phyloP scores from a whole-genome alignment of 2,888 invertebrate genomes.

The Exocentrus adspersus region DNA sequence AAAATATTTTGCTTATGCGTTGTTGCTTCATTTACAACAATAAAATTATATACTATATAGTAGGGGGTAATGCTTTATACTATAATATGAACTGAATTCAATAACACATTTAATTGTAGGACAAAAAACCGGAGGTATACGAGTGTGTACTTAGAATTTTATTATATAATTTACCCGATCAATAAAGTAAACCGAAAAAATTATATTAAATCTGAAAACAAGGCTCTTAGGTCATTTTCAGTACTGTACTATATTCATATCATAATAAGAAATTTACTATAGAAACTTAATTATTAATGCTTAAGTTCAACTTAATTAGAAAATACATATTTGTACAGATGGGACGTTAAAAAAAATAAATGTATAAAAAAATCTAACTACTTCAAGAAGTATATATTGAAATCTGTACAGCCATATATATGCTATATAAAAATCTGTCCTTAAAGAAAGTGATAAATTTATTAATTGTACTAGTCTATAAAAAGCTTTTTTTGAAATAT shows the following conservation, averaged over 20 bases:
- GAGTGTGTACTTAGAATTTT: too few species aligned
- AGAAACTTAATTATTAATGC: background rate
- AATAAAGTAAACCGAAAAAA: too few species aligned
- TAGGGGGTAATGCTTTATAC: too few species aligned
- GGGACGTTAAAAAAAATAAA: constrained; percentile 22
- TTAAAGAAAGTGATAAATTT: constrained; percentile 32
- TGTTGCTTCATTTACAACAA: too few species aligned
- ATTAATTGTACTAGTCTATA: constrained; percentile 32
- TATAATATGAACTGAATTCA: too few species aligned
- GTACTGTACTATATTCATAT: constrained; percentile 44
- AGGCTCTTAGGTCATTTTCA: constrained; percentile 31
- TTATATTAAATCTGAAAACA: constrained; percentile 5
- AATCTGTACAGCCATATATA: constrained; percentile 39
- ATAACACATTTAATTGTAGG: too few species aligned
- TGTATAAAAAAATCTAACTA: constrained; percentile 33
- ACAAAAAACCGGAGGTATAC: too few species aligned
- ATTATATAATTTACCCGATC: too few species aligned
- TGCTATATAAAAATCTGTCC: constrained; percentile 30
- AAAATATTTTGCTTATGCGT: too few species aligned
- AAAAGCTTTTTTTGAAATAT: constrained; percentile 18
- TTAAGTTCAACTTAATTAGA: constrained; percentile 10
- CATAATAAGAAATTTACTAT: constrained; percentile 15
- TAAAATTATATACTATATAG: too few species aligned
- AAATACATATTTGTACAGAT: constrained; percentile 11
- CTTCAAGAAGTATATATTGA: constrained; percentile 29